A percentile compares a stretch with the other conserved stretches of the same genome.
phyloP scores from a whole-genome alignment of 1,140 invertebrate genomes.

The Acromyrmex heyeri region DNA sequence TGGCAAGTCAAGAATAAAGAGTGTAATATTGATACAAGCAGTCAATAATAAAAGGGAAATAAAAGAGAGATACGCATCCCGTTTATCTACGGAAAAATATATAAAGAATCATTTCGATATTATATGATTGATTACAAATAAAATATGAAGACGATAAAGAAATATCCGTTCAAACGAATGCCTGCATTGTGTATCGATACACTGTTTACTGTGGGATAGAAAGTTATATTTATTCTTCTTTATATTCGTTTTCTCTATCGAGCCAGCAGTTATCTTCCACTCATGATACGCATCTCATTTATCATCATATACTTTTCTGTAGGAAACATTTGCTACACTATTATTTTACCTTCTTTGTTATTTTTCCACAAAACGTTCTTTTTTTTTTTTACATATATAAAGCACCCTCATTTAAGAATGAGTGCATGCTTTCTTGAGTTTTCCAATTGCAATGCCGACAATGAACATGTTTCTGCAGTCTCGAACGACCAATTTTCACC shows the following conservation, averaged over 20 bases:
- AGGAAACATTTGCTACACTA: neutral
- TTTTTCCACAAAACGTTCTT: neutral
- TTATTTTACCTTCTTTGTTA: neutral
- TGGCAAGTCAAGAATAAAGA: neutral
- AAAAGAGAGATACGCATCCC: neutral
- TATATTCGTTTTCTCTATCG: slow-evolving; percentile 1
- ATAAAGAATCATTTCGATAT: slow-evolving; percentile 37
- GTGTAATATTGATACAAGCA: neutral
- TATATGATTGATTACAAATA: slow-evolving; percentile 53
- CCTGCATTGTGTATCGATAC: slow-evolving; percentile 9
- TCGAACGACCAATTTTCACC: slow-evolving; percentile 39
- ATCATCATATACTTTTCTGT: neutral
- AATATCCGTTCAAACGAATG: slow-evolving; percentile 43
- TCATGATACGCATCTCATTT: slow-evolving; percentile 5
- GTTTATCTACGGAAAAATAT: neutral
- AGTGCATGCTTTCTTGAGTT: slow-evolving; percentile 23
- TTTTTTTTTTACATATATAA: neutral
- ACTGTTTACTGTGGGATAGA: slow-evolving; percentile 9
- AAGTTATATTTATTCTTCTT: slow-evolving; percentile 36
- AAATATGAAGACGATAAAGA: slow-evolving; percentile 17
- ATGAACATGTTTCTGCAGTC: slow-evolving; percentile 68
- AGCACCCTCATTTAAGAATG: neutral
- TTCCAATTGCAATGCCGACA: neutral
- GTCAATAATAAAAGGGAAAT: neutral
- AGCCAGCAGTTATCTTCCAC: slow-evolving; percentile 1